Evolutionary conservation across 2,113 vertebrate species (phyloP).

Genomic region (Asarcornis scutulata): DNA sequence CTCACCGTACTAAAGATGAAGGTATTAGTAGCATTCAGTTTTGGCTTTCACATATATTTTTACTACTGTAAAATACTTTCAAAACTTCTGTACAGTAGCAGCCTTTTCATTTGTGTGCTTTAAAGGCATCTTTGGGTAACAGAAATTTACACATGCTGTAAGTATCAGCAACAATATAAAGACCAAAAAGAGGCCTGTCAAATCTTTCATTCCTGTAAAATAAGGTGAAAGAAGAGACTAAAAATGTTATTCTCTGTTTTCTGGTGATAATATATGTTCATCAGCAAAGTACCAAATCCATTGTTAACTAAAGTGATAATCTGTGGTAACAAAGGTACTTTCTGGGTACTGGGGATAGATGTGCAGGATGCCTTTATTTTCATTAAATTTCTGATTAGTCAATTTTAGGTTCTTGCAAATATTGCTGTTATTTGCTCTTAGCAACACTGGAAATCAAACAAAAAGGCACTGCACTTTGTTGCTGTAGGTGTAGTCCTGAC

Average conservation of each 20-base stretch:
- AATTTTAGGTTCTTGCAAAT: background rate
- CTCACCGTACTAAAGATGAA: background rate
- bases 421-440: background rate
- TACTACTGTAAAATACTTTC: background rate
- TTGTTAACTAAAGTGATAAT: background rate
- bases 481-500: background rate
- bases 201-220: background rate
- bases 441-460: background rate
- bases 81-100: background rate
- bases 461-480: background rate
- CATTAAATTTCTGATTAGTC: background rate
- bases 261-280: background rate
- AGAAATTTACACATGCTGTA: background rate
- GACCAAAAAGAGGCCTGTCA: background rate
- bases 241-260: background rate
- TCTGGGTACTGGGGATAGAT: background rate
- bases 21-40: background rate
- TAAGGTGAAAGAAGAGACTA: background rate
- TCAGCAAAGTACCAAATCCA: background rate
- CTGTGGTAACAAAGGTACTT: background rate
- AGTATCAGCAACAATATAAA: background rate
- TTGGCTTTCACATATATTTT: background rate
- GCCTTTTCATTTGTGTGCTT: background rate
- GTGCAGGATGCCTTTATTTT: background rate
- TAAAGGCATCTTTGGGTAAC: background rate